A percentile compares a stretch with the other conserved stretches of the same genome.
Evolutionary conservation across 2,113 vertebrate species (phyloP).

Genomic region (Campylomormyrus numenius): DNA sequence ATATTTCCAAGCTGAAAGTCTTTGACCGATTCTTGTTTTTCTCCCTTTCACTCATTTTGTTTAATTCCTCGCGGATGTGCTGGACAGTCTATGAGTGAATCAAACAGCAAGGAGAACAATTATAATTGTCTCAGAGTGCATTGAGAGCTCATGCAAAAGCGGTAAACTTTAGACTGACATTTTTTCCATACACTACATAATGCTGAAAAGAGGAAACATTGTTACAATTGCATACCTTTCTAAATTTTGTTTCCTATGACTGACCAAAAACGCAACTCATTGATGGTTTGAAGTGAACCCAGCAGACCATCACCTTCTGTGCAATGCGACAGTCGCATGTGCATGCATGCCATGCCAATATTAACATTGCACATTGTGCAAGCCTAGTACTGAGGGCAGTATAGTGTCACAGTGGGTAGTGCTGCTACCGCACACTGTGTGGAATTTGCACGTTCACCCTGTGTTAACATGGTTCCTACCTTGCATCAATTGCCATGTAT

Average conservation of each 20-base stretch:
- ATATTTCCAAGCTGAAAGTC: neutral
- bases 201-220: neutral
- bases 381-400: neutral
- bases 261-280: too few species aligned
- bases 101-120: neutral
- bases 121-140: neutral
- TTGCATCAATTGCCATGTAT: neutral
- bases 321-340: too few species aligned
- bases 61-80: neutral
- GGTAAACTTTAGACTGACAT: neutral
- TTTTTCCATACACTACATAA: neutral
- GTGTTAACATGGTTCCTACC: too few species aligned
- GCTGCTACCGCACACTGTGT: neutral
- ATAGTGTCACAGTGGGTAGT: neutral
- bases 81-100: neutral
- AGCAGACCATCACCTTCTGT: too few species aligned
- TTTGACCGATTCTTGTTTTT: neutral
- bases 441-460: neutral
- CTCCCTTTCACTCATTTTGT: neutral
- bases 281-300: too few species aligned
- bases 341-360: too few species aligned
- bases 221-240: neutral
- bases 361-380: neutral
- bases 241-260: neutral
- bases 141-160: neutral